Conservation (phyloP, 2,113 vertebrate species). For the Trochalopteron elliotii region DNA sequence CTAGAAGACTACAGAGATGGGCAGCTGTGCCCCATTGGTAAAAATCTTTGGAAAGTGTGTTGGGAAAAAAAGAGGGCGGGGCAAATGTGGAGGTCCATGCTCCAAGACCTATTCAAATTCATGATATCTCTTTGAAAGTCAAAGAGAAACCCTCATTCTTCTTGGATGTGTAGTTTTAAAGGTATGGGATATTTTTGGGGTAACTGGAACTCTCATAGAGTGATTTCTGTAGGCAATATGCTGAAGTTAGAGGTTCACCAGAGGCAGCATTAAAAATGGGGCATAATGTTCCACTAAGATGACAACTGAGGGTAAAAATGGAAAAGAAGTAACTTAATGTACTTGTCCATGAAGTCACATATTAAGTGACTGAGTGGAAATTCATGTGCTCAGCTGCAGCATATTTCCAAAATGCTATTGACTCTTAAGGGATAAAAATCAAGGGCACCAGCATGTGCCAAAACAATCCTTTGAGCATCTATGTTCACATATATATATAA, state of each 20-base stretch:
- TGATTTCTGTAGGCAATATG: neutral
- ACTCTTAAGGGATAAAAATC: neutral
- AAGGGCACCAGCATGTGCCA: neutral
- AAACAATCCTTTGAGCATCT: neutral
- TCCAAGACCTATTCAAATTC: neutral
- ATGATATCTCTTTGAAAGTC: neutral
- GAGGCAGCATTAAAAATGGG: neutral
- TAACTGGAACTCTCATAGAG: neutral
- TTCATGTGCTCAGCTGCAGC: neutral
- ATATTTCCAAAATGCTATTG: neutral
- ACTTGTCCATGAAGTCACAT: neutral
- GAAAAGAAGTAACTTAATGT: neutral
- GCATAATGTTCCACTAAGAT: neutral
- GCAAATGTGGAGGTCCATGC: neutral
- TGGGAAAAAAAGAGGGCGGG: neutral
- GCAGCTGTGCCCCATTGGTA: neutral
- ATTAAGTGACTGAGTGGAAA: neutral
- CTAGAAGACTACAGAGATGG: neutral
- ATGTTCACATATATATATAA: neutral
- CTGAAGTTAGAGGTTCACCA: neutral
- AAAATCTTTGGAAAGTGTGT: neutral
- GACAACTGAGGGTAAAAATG: neutral
- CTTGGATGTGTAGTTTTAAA: neutral
- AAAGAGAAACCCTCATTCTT: neutral
- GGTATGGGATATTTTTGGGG: neutral